Percentiles rank a stretch among this genome's conserved stretches.
phyloP scores from a whole-genome alignment of 2,797 vertebrate genomes.

The Xenops minutus region DNA sequence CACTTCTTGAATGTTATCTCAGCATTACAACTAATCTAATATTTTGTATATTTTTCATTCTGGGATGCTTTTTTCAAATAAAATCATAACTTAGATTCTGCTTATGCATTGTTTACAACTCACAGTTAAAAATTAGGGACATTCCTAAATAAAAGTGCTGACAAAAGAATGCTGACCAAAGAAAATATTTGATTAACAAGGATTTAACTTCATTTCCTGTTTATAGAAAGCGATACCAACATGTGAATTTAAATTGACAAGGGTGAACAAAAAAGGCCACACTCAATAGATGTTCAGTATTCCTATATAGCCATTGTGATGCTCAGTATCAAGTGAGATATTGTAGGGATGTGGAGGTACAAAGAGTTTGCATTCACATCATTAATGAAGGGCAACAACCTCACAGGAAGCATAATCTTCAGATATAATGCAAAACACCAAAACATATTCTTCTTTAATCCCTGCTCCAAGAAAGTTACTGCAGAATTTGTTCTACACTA shows the following conservation, averaged over 20 bases:
- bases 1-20: background rate
- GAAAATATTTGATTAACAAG: background rate
- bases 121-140: background rate
- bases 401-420: background rate
- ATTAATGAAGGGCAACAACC: background rate
- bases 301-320: background rate
- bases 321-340: rapidly evolving
- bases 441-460: background rate
- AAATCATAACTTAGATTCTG: background rate
- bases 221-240: background rate
- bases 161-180: background rate
- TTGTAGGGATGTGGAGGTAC: background rate
- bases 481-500: background rate
- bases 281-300: background rate
- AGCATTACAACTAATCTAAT: background rate
- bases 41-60: background rate
- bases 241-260: background rate
- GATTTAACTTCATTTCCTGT: background rate
- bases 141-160: background rate
- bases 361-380: background rate
- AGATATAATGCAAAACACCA: background rate
- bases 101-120: background rate
- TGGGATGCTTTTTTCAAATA: background rate
- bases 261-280: background rate
- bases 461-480: background rate